A percentile compares a stretch with the other conserved stretches of the same genome.
Evolutionary conservation across 2,797 vertebrate species (phyloP).

Genomic region (Taenioides sp.): DNA sequence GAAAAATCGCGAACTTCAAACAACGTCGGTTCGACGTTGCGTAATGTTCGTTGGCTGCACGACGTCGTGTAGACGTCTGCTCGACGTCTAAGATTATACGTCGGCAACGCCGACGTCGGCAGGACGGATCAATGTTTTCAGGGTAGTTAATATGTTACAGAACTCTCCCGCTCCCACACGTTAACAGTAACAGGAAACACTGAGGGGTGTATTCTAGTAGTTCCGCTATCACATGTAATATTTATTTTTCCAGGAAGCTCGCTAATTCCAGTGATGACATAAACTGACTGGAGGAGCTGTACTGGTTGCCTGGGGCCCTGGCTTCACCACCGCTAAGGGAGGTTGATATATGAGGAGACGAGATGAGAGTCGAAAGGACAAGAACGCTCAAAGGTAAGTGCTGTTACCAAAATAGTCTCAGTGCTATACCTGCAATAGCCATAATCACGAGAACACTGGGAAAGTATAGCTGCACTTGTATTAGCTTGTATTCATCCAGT

Average conservation of each 20-base stretch:
- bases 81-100: too few species aligned
- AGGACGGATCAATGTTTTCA: too few species aligned
- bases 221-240: conserved; percentile 42
- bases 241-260: conserved; percentile 37
- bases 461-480: conserved; percentile 38
- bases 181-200: conserved; percentile 6
- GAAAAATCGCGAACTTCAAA: too few species aligned
- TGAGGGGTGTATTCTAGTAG: conserved; percentile 19
- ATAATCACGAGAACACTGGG: conserved; percentile 41
- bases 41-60: too few species aligned
- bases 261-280: conserved; percentile 60
- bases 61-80: too few species aligned
- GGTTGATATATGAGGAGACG: conserved; percentile 69
- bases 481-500: conserved; percentile 28
- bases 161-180: not conserved
- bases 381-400: conserved; percentile 53
- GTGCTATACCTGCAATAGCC: conserved; percentile 50
- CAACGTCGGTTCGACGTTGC: too few species aligned
- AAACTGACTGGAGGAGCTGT: conserved; percentile 51
- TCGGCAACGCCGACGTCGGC: too few species aligned
- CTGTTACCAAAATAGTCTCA: conserved; percentile 64
- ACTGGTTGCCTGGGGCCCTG: conserved; percentile 49
- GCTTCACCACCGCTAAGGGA: conserved; percentile 57
- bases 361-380: conserved; percentile 48
- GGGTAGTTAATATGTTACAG: conserved; percentile 16